phyloP scores from a whole-genome alignment of 2,888 invertebrate genomes.

The Patella caerulea region DNA sequence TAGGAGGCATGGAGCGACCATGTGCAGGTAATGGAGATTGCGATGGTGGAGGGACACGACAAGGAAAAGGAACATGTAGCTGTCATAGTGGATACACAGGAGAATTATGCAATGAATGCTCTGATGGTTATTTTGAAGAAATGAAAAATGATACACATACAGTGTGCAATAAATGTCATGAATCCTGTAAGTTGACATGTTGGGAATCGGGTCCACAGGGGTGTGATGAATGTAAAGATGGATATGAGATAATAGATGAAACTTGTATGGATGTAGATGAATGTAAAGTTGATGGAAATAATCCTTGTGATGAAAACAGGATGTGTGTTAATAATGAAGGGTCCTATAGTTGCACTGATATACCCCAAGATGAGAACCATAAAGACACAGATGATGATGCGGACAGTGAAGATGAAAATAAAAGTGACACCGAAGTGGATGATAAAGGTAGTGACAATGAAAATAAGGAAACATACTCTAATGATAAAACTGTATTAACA shows the following conservation, averaged over 20 bases:
- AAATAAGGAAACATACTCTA: not conserved
- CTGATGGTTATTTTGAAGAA: slow-evolving; percentile 76
- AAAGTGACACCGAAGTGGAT: not conserved
- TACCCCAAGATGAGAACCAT: not conserved
- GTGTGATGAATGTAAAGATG: slow-evolving; percentile 79
- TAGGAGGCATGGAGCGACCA: slow-evolving; percentile 80
- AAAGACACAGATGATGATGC: not conserved
- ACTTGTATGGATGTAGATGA: slow-evolving; percentile 88
- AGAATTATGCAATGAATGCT: slow-evolving; percentile 84
- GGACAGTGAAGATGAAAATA: slow-evolving; percentile 6
- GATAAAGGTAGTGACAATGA: not conserved
- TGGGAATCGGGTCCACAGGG: slow-evolving; percentile 78
- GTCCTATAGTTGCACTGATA: slow-evolving; percentile 78
- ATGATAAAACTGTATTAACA: not conserved
- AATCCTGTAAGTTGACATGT: slow-evolving; percentile 84
- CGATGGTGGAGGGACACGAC: slow-evolving; percentile 84
- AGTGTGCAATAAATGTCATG: slow-evolving; percentile 82
- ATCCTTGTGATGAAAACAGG: slow-evolving; percentile 77
- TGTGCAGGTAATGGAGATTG: slow-evolving; percentile 89
- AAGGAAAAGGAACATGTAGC: slow-evolving; percentile 91
- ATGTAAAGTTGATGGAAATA: slow-evolving; percentile 77
- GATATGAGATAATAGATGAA: slow-evolving; percentile 82
- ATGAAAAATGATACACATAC: slow-evolving; percentile 57
- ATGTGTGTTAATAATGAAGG: slow-evolving; percentile 93
- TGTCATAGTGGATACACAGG: slow-evolving; percentile 89